These are phyloP conservation scores for Drosophila nikananu DNA, from an alignment of 1,140 invertebrate species.

Conservation along the genomic window DNA sequence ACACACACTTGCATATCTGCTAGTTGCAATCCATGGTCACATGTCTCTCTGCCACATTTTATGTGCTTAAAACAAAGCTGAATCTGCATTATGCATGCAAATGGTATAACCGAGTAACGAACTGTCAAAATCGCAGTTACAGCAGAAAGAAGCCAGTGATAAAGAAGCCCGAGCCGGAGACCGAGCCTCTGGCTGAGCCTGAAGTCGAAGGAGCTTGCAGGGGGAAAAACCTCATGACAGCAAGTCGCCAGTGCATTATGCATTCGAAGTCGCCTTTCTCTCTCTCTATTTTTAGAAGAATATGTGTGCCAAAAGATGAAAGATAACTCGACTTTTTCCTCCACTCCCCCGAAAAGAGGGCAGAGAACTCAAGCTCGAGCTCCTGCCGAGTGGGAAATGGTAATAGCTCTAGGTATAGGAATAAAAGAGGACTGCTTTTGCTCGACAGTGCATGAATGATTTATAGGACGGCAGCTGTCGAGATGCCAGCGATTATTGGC, in stretches of 20 bases:
- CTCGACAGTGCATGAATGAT: conserved; percentile 75
- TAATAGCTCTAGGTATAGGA: conserved; percentile 25
- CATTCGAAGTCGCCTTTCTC: conserved; percentile 35
- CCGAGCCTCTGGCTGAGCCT: neutral
- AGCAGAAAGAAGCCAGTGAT: conserved; percentile 32
- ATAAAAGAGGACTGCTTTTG: conserved; percentile 48
- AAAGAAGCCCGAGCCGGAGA: neutral
- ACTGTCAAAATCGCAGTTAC: conserved; percentile 81
- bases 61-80: conserved; percentile 59
- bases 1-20: conserved; percentile 18
- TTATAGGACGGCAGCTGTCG: conserved; percentile 56
- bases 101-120: conserved; percentile 78
- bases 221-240: conserved; percentile 38
- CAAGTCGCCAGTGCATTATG: conserved; percentile 68
- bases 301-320: conserved; percentile 58
- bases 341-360: conserved; percentile 21
- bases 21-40: conserved; percentile 32
- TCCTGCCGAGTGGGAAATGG: conserved; percentile 26
- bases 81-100: conserved; percentile 75
- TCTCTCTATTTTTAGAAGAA: neutral
- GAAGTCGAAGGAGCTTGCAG: conserved; percentile 7
- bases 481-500: conserved; percentile 71
- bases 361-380: conserved; percentile 17
- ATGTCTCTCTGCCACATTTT: conserved; percentile 42
- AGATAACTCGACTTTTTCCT: conserved; percentile 52